Percentiles rank a stretch among this genome's conserved stretches.
phyloP scores from a whole-genome alignment of 2,888 invertebrate species.

The Bombylius major region DNA sequence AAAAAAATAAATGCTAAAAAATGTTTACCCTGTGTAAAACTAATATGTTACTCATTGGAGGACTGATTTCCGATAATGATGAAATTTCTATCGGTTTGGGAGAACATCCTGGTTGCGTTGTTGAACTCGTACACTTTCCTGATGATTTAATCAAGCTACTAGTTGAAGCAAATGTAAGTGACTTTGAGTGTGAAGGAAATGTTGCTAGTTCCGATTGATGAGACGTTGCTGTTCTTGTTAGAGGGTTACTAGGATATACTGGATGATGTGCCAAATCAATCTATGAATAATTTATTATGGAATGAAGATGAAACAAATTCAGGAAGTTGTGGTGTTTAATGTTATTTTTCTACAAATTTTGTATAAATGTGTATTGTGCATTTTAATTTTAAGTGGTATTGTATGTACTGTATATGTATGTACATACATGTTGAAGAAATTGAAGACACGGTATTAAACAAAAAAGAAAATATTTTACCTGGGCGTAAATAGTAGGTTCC shows the following conservation, averaged over 20 bases:
- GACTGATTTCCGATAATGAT: too few species aligned
- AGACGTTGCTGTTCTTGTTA: constrained; percentile 37
- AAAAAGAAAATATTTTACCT: constrained; percentile 26
- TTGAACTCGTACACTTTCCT: constrained; percentile 9
- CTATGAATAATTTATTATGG: constrained; percentile 14
- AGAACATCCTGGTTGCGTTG: constrained; percentile 1
- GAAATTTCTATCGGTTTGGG: too few species aligned
- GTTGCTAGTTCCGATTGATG: constrained; percentile 38
- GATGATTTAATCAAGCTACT: constrained; percentile 25
- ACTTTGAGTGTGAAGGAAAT: constrained; percentile 27
- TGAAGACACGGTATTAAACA: too few species aligned
- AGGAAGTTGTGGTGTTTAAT: neutral
- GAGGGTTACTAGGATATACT: constrained; percentile 36
- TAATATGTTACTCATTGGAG: too few species aligned
- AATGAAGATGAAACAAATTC: too few species aligned
- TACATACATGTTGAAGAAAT: too few species aligned
- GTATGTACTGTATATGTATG: too few species aligned
- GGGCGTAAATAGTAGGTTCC: constrained; percentile 37
- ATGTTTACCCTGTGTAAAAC: too few species aligned
- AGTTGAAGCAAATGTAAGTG: constrained; percentile 28
- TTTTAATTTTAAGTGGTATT: too few species aligned
- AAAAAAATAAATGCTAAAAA: too few species aligned
- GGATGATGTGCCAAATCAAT: constrained; percentile 37
- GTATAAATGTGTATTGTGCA: neutral
- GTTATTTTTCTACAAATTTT: neutral